These are phyloP conservation scores for Smutsia gigantea DNA, from an alignment of 2,797 vertebrate genomes.

Conservation along the genomic window DNA sequence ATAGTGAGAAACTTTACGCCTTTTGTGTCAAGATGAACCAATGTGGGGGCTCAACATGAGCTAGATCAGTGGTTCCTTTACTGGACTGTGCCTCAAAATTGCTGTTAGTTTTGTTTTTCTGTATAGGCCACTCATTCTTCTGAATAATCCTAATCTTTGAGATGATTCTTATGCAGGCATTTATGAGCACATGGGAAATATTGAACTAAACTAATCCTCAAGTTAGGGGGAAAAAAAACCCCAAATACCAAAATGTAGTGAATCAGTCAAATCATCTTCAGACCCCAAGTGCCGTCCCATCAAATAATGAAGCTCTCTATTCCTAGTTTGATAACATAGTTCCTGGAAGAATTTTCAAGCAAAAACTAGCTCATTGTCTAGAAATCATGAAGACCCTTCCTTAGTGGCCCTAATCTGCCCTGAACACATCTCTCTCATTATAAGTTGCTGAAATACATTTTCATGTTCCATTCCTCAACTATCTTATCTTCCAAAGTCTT, in stretches of 20 bases:
- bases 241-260: background rate
- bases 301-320: background rate
- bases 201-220: background rate
- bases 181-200: background rate
- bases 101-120: background rate
- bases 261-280: background rate
- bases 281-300: background rate
- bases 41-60: background rate
- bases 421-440: background rate
- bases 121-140: background rate
- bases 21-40: background rate
- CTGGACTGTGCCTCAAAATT: background rate
- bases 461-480: background rate
- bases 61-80: background rate
- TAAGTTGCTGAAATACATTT: constrained; percentile 1
- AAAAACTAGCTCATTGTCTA: constrained; percentile 22
- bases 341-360: constrained; percentile 15
- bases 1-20: background rate
- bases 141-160: background rate
- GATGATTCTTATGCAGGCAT: background rate
- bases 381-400: background rate
- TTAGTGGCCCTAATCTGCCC: background rate
- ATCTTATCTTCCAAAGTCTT: background rate
- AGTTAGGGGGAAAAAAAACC: background rate
- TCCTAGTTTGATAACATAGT: background rate